These are phyloP conservation scores for Mactromeris polynyma DNA, from an alignment of 2,888 invertebrate genomes.

Conservation along the genomic window DNA sequence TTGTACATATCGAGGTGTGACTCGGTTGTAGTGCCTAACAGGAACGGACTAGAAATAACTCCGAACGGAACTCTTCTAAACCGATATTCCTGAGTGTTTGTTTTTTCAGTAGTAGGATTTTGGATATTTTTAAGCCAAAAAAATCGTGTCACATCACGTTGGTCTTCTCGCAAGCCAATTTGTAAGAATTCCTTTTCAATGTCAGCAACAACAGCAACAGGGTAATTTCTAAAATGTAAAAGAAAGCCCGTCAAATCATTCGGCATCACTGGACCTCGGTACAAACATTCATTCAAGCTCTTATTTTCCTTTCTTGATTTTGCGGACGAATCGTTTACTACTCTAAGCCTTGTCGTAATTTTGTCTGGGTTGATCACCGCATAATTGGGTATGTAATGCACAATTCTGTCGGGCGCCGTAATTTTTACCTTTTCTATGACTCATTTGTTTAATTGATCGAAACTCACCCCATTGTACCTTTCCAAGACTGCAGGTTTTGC, in stretches of 20 bases:
- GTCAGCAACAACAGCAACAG: not conserved
- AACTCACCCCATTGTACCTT: conserved; percentile 32
- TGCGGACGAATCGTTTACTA: conserved; percentile 42
- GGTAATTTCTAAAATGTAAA: not conserved
- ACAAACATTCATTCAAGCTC: conserved; percentile 11
- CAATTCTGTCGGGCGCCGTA: not conserved
- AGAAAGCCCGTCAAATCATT: not conserved
- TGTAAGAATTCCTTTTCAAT: conserved; percentile 56
- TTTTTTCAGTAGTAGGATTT: not conserved
- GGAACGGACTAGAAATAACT: not conserved
- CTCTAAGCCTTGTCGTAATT: conserved; percentile 3
- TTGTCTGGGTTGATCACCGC: conserved; percentile 5
- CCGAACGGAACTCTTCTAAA: conserved; percentile 20
- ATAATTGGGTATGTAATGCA: conserved; percentile 22
- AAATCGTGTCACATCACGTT: conserved; percentile 13
- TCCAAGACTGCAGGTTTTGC: conserved; percentile 14
- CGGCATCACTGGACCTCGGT: not conserved
- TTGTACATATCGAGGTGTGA: conserved; percentile 11
- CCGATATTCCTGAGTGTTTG: conserved; percentile 7
- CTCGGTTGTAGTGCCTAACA: not conserved
- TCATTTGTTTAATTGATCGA: conserved; percentile 39
- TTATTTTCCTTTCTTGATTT: not conserved
- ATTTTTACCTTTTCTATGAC: conserved; percentile 32
- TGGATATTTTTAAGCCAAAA: not conserved
- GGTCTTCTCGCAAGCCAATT: not conserved